A percentile compares a stretch with the other conserved stretches of the same genome.
These are phyloP conservation scores for Aphelinus certus DNA, from an alignment of 1,140 invertebrate species.

Conservation along the genomic window DNA sequence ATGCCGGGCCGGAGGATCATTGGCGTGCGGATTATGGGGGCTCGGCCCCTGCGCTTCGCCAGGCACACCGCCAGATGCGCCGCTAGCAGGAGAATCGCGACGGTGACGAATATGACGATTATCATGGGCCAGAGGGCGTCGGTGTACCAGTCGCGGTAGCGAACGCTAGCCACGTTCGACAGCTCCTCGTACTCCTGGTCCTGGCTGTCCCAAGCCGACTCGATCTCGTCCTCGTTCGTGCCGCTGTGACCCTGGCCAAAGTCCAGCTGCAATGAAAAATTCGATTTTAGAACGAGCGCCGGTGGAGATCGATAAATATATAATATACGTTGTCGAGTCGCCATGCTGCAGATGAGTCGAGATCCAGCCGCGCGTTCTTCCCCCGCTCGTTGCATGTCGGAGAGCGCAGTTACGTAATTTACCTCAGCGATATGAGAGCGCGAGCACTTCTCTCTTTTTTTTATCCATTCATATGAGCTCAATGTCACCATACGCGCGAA, in stretches of 20 bases:
- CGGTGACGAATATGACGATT: constrained; percentile 48
- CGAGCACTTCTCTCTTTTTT: no score
- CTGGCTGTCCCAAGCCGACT: constrained; percentile 48
- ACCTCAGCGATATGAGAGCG: no score
- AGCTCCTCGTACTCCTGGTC: constrained; percentile 56
- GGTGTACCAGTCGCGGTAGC: constrained; percentile 52
- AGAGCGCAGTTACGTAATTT: no score
- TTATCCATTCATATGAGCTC: no score
- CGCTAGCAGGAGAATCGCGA: constrained; percentile 49
- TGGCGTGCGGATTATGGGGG: constrained; percentile 59
- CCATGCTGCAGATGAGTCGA: no score
- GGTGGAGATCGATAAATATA: no score
- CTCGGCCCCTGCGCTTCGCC: constrained; percentile 54
- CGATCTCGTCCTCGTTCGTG: constrained; percentile 46
- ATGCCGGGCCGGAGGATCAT: constrained; percentile 59
- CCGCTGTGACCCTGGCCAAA: constrained; percentile 36
- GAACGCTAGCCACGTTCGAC: constrained; percentile 2
- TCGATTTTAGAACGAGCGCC: no score
- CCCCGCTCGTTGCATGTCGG: no score
- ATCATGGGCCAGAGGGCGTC: constrained; percentile 52
- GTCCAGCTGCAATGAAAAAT: constrained; percentile 35
- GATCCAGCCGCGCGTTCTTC: no score
- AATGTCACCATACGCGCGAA: no score
- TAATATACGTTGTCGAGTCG: no score
- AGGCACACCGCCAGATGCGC: constrained; percentile 50